Evolutionary conservation across 2,888 invertebrate species (phyloP).

Genomic region (Leptinotarsa haldemani): DNA sequence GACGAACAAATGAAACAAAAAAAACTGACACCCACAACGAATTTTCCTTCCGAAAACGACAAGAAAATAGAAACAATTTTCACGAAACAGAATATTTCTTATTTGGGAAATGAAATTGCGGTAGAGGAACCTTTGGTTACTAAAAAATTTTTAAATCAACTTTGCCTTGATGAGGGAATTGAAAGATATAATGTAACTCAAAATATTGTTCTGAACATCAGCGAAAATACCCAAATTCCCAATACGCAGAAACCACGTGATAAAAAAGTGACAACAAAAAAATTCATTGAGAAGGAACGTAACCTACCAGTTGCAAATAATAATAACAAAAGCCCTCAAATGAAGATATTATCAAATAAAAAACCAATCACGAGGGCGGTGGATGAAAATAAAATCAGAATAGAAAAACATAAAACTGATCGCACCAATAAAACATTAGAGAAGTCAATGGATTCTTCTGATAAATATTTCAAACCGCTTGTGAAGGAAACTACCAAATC

Average conservation of each 20-base stretch:
- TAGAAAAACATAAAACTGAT: slow-evolving; percentile 45
- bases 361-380: slow-evolving; percentile 29
- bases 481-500: slow-evolving; percentile 36
- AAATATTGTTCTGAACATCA: slow-evolving; percentile 43
- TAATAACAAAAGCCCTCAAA: slow-evolving; percentile 33
- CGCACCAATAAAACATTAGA: slow-evolving; percentile 35
- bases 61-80: slow-evolving; percentile 43
- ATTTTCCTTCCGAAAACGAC: slow-evolving; percentile 31
- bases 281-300: slow-evolving; percentile 31
- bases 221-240: slow-evolving; percentile 23
- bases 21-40: not conserved
- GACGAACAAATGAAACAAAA: not conserved
- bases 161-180: slow-evolving; percentile 58
- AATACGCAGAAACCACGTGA: slow-evolving; percentile 28
- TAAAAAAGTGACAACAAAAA: slow-evolving; percentile 27
- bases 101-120: slow-evolving; percentile 53
- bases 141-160: slow-evolving; percentile 56
- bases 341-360: slow-evolving; percentile 33
- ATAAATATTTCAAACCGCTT: slow-evolving; percentile 48
- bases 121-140: slow-evolving; percentile 59
- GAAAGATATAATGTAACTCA: slow-evolving; percentile 47
- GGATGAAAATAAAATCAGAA: slow-evolving; percentile 37
- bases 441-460: slow-evolving; percentile 48
- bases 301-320: slow-evolving; percentile 24
- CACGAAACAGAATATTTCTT: slow-evolving; percentile 27